Evolutionary conservation across 2,888 invertebrate genomes (phyloP), one percentile per base, ranked within the genome.

Genomic region (Eristalinus aeneus): DNA sequence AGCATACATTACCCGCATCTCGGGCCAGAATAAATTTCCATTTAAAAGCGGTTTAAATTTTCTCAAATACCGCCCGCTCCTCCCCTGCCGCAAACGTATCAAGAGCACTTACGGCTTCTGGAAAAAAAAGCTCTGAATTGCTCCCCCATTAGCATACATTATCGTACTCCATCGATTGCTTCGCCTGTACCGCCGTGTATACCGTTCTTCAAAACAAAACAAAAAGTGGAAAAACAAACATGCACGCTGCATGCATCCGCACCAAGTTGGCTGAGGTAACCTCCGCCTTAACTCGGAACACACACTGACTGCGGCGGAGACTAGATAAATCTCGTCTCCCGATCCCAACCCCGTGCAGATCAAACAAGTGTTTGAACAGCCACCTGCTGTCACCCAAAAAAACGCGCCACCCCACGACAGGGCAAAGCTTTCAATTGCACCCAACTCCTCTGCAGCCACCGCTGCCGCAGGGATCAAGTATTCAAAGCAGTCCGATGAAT

Each of bases 401-500:
- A 3, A 5, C 46, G 68, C 10, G n/a, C 61, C 32, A 46, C 46
- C 69, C 23, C 22, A n/a, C n/a, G n/a, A n/a, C 64, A 34, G 32
- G 22, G 23, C 8, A 46, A 46, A 68, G 61, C n/a, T 65, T 27
- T 20, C 36, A 31, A 67, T 46, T 82, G 20, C 53, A 56, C 27
- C 11, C 10, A 10, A 32, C 46, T 78, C 22, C 39, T 58, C 46
- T 58, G 34, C 32, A 75, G 69, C 56, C n/a, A 12, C 46, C 16
- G 6, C 46, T 8, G 46, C 46, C 46, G 46, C 46, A 46, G 56
- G 61, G 69, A 60, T 83, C 64, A 78, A 83, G 74, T 83, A 83
- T 83, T 83, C 83, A 83, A 74, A 83, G 60, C 36, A 69, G 69
- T 79, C 60, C 53, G 79, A 39, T 74, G 79, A 79, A 79, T 69